Conservation (phyloP, 2,113 vertebrate genomes). For the Brevimyrus niger region DNA sequence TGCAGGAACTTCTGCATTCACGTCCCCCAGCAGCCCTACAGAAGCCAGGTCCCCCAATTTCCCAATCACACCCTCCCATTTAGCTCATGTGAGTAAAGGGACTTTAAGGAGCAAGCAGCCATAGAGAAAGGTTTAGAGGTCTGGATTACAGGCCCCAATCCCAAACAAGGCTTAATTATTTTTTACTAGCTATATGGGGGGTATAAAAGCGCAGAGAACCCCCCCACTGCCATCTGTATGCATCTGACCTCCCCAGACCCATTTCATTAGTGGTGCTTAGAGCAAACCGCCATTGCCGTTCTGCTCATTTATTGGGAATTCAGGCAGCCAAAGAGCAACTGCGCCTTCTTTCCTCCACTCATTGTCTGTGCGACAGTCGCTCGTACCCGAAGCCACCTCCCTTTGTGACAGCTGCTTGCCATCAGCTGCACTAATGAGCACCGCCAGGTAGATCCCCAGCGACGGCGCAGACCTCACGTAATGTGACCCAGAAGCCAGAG, state of each 20-base stretch:
- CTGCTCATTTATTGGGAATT: slow-evolving; percentile 9
- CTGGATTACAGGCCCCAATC: not conserved
- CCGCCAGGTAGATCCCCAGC: not conserved
- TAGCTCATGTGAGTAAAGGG: not conserved
- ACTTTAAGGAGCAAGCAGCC: not conserved
- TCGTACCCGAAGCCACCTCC: not conserved
- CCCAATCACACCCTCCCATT: not conserved
- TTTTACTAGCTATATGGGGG: slow-evolving; percentile 23
- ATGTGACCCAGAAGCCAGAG: not conserved
- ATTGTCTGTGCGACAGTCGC: not conserved
- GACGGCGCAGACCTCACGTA: not conserved
- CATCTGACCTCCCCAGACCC: not conserved
- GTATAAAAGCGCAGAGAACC: not conserved
- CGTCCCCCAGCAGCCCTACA: not conserved
- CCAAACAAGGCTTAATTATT: not conserved
- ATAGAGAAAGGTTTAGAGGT: not conserved
- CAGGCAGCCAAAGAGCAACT: not conserved
- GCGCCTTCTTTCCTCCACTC: not conserved
- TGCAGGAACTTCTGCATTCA: slow-evolving; percentile 27
- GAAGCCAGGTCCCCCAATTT: not conserved
- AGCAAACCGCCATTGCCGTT: slow-evolving; percentile 12
- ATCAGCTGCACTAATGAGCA: not conserved
- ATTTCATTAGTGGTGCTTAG: not conserved
- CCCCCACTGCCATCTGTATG: not conserved
- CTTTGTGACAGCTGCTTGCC: not conserved